Evolutionary conservation across 2,888 invertebrate genomes (phyloP).

Genomic region (Rhingia rostrata): DNA sequence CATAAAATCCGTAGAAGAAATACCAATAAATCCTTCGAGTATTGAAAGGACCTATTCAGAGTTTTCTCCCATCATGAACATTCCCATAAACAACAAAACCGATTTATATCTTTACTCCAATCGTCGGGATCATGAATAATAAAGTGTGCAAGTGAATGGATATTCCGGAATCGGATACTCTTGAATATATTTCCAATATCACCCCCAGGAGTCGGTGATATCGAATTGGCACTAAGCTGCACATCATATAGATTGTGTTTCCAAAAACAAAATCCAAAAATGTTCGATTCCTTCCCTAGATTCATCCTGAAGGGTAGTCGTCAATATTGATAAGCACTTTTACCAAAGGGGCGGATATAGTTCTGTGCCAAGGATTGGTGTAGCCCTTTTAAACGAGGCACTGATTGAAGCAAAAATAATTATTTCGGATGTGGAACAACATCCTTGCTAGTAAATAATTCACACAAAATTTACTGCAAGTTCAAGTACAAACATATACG

Average conservation of each 20-base stretch:
- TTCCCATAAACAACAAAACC: slow-evolving; percentile 2
- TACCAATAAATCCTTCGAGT: no score
- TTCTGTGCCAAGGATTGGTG: slow-evolving; percentile 29
- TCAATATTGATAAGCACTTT: slow-evolving; percentile 28
- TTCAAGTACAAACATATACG: slow-evolving; percentile 9
- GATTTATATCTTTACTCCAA: neutral
- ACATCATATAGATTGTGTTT: neutral
- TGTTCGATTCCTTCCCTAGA: slow-evolving; percentile 9
- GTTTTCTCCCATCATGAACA: neutral
- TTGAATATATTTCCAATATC: slow-evolving; percentile 14
- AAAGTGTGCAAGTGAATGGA: slow-evolving; percentile 31
- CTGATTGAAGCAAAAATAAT: no score
- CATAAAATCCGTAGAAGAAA: no score
- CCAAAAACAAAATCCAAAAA: neutral
- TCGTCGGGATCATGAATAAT: slow-evolving; percentile 34
- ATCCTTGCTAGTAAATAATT: neutral
- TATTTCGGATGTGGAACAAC: neutral
- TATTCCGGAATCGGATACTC: slow-evolving; percentile 22
- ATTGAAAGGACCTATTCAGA: neutral
- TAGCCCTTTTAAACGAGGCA: no score
- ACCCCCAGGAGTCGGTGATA: slow-evolving; percentile 4
- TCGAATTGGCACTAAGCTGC: neutral
- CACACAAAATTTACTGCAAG: neutral
- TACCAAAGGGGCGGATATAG: slow-evolving; percentile 4
- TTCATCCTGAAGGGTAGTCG: slow-evolving; percentile 20